These are phyloP conservation scores for Callosobruchus maculatus DNA, from an alignment of 2,888 invertebrate genomes.

Conservation along the genomic window DNA sequence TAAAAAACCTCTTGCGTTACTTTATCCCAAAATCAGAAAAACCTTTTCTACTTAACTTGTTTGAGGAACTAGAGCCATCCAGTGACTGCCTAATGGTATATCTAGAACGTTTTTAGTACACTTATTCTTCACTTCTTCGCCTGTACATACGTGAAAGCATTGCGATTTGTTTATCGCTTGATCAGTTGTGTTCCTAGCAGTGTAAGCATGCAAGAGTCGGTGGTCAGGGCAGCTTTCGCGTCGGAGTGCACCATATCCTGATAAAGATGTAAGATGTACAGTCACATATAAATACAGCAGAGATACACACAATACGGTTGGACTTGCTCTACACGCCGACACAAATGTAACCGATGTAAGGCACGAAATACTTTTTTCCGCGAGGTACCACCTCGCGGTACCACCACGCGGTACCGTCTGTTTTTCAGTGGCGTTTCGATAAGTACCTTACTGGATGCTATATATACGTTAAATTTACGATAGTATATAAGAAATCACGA, in stretches of 20 bases:
- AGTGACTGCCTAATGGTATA: too few species aligned
- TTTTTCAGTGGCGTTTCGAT: background rate
- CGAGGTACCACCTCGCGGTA: background rate
- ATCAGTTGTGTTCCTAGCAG: background rate
- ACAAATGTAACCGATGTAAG: constrained; percentile 35
- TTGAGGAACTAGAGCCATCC: too few species aligned
- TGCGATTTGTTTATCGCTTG: background rate
- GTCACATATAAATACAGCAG: constrained; percentile 24
- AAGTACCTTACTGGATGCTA: too few species aligned
- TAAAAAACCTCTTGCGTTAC: too few species aligned
- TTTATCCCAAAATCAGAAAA: too few species aligned
- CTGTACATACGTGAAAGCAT: background rate
- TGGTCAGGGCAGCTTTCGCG: background rate
- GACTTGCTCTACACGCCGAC: constrained; percentile 18
- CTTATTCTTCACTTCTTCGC: too few species aligned
- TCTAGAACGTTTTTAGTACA: too few species aligned
- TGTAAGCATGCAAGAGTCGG: background rate
- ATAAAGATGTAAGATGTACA: constrained; percentile 31
- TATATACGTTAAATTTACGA: too few species aligned
- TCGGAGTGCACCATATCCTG: constrained; percentile 7
- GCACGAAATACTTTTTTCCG: constrained; percentile 36
- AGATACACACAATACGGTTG: constrained; percentile 20
- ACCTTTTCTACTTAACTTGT: too few species aligned
- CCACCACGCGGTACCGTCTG: background rate
- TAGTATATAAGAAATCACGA: too few species aligned